These are phyloP conservation scores for Magallana angulata DNA, from an alignment of 1,140 invertebrate species.

Conservation along the genomic window DNA sequence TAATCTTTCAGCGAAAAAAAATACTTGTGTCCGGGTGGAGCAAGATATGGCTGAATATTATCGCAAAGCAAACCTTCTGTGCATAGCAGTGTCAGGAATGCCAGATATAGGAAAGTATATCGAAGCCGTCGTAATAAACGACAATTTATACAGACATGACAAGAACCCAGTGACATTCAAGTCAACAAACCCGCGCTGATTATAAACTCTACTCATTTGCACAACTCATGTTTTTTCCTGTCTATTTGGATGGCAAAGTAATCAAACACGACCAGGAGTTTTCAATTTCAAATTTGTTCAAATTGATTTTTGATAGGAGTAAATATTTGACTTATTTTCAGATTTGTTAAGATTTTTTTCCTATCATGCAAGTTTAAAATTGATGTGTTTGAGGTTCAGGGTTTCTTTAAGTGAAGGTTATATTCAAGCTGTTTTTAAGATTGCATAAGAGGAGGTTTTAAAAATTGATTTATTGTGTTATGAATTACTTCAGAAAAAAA, in stretches of 20 bases:
- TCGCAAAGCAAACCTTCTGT: not conserved
- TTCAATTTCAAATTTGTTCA: conserved; percentile 30
- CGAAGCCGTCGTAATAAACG: not conserved
- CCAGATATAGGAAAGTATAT: not conserved
- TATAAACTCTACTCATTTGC: conserved; percentile 2
- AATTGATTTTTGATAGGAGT: conserved; percentile 25
- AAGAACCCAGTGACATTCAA: not conserved
- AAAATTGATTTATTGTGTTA: not conserved
- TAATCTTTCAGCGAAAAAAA: no score
- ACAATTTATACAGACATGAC: not conserved
- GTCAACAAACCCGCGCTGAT: conserved; percentile 21
- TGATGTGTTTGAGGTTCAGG: not conserved
- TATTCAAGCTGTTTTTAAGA: not conserved
- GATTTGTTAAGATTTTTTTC: conserved; percentile 1
- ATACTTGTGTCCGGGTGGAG: not conserved
- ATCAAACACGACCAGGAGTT: conserved; percentile 11
- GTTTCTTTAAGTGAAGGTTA: not conserved
- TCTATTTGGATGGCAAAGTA: not conserved
- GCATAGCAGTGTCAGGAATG: not conserved
- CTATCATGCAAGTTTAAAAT: not conserved
- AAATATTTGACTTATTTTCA: conserved; percentile 23
- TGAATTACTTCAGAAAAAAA: not conserved
- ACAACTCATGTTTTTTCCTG: not conserved
- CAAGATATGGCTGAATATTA: not conserved
- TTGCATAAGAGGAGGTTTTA: not conserved